Evolutionary conservation across 2,888 invertebrate species (phyloP).

Genomic region (Elegia similella): DNA sequence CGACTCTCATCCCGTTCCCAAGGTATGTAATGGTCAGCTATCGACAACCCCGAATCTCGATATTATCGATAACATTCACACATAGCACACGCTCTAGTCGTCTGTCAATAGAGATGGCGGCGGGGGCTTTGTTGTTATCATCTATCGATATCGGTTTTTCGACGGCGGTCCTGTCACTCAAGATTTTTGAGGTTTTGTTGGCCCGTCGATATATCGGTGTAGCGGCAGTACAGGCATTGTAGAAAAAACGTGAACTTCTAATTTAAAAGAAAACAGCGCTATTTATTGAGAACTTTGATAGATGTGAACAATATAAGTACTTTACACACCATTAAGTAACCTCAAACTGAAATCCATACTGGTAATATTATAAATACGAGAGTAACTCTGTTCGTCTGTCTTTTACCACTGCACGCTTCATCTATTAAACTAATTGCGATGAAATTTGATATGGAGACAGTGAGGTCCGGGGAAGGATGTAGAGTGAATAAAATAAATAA

Average conservation of each 20-base stretch:
- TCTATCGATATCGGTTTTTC: conserved; percentile 73
- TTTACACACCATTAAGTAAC: too few species aligned
- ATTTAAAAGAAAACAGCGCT: too few species aligned
- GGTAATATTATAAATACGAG: too few species aligned
- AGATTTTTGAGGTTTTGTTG: conserved; percentile 67
- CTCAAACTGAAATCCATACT: too few species aligned
- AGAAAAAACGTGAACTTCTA: neutral
- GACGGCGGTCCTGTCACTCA: conserved; percentile 80
- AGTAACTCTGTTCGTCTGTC: too few species aligned
- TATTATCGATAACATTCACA: conserved; percentile 78
- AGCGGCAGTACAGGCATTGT: conserved; percentile 30
- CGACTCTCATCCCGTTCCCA: conserved; percentile 59
- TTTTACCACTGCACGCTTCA: too few species aligned
- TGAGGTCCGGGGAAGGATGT: too few species aligned
- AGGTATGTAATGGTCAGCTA: conserved; percentile 69
- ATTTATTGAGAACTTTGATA: too few species aligned
- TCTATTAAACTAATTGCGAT: too few species aligned
- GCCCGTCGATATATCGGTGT: conserved; percentile 61
- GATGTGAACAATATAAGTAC: too few species aligned
- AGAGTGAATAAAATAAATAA: too few species aligned
- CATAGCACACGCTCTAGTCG: conserved; percentile 75
- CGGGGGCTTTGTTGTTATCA: conserved; percentile 75
- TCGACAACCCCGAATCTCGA: conserved; percentile 70
- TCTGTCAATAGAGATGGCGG: conserved; percentile 73
- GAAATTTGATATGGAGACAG: too few species aligned